Percentiles rank a stretch among this genome's conserved stretches.
Conservation (phyloP, 2,888 invertebrate species). For the Caenorhabditis sp. region DNA sequence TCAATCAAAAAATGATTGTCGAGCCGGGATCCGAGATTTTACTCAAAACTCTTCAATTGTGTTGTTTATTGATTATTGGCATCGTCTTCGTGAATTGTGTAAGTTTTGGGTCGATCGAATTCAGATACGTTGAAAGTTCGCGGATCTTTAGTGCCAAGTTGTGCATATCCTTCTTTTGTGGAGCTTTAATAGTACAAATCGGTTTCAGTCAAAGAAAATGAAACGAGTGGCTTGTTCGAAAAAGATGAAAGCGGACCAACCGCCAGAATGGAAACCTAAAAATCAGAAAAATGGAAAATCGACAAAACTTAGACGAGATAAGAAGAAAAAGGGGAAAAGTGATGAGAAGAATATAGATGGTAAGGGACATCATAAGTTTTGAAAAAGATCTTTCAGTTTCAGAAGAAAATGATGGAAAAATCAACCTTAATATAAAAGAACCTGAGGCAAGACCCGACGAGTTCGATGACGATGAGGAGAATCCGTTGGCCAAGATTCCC, state of each 20-base stretch:
- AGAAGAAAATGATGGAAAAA: constrained; percentile 39
- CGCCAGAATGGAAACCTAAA: neutral
- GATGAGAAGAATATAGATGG: neutral
- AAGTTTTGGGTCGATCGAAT: too few species aligned
- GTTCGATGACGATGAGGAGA: constrained; percentile 54
- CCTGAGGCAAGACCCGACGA: constrained; percentile 27
- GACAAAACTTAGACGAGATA: neutral
- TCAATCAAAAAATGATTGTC: neutral
- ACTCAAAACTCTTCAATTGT: constrained; percentile 25
- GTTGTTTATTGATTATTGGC: constrained; percentile 26
- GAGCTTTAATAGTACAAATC: too few species aligned
- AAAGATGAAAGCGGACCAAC: neutral
- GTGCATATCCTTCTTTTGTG: neutral
- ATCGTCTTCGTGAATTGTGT: constrained; percentile 18
- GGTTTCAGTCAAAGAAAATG: constrained; percentile 12
- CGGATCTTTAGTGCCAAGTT: too few species aligned
- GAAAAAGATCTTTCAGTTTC: neutral
- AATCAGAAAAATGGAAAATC: constrained; percentile 6
- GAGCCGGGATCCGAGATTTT: constrained; percentile 19
- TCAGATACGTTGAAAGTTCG: too few species aligned
- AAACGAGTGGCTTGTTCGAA: neutral
- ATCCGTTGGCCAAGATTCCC: constrained; percentile 43
- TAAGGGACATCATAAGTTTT: too few species aligned
- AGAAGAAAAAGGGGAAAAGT: neutral
- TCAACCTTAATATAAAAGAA: constrained; percentile 20